phyloP scores from a whole-genome alignment of 2,888 invertebrate species.

The Drosophila picticornis region DNA sequence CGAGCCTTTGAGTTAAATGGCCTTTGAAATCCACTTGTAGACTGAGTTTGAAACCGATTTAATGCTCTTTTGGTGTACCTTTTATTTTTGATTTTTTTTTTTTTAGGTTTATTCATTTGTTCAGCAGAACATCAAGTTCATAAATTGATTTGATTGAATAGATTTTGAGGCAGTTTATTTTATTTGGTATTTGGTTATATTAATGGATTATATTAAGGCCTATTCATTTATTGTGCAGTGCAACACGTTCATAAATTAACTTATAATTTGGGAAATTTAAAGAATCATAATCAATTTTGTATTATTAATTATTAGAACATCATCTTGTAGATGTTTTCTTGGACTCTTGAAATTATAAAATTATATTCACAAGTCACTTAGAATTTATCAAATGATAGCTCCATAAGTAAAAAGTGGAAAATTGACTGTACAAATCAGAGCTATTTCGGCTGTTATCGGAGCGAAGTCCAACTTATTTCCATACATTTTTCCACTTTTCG shows the following conservation, averaged over 20 bases:
- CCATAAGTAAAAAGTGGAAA: background rate
- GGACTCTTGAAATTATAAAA: too few relatives aligned
- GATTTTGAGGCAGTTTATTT: background rate
- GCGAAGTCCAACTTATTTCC: background rate
- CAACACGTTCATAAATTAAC: background rate
- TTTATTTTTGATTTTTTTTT: background rate
- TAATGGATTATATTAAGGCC: background rate
- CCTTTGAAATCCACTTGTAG: slow-evolving; percentile 4
- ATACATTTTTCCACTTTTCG: background rate
- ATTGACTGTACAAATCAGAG: background rate
- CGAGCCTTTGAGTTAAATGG: slow-evolving; percentile 20
- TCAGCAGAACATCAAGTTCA: background rate
- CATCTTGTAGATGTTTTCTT: too few relatives aligned
- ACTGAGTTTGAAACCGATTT: slow-evolving; percentile 1
- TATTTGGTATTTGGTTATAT: background rate
- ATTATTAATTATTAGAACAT: too few relatives aligned
- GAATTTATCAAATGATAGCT: too few relatives aligned
- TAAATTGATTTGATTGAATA: background rate
- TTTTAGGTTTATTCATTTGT: background rate
- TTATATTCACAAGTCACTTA: too few relatives aligned
- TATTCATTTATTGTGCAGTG: background rate
- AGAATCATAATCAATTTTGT: too few relatives aligned
- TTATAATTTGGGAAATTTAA: background rate
- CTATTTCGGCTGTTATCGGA: background rate
- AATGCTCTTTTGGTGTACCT: slow-evolving; percentile 5